Base-by-base conservation (phyloP, 2,797 vertebrate species). In the Serranus cabrilla region DNA sequence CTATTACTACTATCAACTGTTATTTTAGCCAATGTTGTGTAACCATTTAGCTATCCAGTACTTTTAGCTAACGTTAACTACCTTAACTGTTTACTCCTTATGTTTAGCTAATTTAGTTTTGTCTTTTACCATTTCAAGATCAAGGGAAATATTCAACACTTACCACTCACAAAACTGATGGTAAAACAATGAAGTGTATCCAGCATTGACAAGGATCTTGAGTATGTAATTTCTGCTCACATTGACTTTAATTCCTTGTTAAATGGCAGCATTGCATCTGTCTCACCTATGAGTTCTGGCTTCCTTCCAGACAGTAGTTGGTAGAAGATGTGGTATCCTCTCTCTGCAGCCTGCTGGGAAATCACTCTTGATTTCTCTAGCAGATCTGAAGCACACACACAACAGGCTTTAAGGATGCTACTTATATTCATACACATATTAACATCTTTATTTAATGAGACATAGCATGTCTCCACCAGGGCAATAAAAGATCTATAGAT, bases 291-390 rank as follows among this genome's bases (percentile, higher is more conserved):
- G 71, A 95, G 73, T 20, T 95, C 87, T 73, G 88, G 89, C 57
- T 91, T 95, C 82, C 82, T 94, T 51, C 93, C 95, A 71, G 94
- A 95, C 62, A 96, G 82, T 52, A 95, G 91, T 78, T 95, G 92
- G 72, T 95, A 94, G 91, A 94, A 96, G 76, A 94, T 94, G 60
- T 90, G 91, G 69, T 94, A 92, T 59, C 93, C 46, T 76, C 90
- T 92, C 89, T 95, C 87, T 0, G 90, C 81, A 17, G 37, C 39
- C 78, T 95, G 93, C 84, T 96, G 92, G 65, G 94, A 96, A 87
- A 95, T 93, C 49, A 93, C 92, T 18, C 39, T 23, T 20, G 92
- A 93, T 76, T 96, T 95, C 83, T 95, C 93, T 25, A 95, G 81
- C 72, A 96, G 89, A 82, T 94, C 90, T 94, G 76, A 54, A 16